Evolutionary conservation across 2,113 vertebrate species (phyloP).

Genomic region (Misgurnus anguillicaudatus): DNA sequence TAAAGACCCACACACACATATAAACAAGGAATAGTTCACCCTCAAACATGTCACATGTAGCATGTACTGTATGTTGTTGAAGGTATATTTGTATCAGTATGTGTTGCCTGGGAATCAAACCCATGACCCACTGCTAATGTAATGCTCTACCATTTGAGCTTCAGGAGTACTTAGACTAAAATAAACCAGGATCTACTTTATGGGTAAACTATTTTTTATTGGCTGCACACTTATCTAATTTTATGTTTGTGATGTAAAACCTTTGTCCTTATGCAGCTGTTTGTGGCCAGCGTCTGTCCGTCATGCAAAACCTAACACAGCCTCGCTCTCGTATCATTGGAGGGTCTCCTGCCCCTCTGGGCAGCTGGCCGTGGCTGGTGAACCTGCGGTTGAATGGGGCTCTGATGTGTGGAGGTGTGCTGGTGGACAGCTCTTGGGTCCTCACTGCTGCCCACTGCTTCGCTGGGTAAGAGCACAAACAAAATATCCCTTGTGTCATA

Average conservation of each 20-base stretch:
- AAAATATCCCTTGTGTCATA: too few relatives aligned
- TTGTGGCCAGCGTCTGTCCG: constrained; percentile 75
- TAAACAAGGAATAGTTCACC: neutral
- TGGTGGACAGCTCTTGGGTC: constrained; percentile 89
- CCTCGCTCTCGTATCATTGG: constrained; percentile 83
- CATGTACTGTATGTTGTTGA: too few relatives aligned
- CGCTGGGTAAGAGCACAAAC: constrained; percentile 72
- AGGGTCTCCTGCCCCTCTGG: constrained; percentile 77
- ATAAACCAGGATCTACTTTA: too few relatives aligned
- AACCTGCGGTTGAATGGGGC: constrained; percentile 85
- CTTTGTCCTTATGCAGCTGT: constrained; percentile 63
- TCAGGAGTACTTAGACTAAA: too few relatives aligned
- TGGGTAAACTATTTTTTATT: too few relatives aligned
- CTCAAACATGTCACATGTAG: too few relatives aligned
- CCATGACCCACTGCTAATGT: too few relatives aligned
- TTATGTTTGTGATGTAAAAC: neutral
- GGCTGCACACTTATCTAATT: too few relatives aligned
- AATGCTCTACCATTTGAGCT: too few relatives aligned
- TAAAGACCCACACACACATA: constrained; percentile 49
- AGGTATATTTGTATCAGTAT: too few relatives aligned
- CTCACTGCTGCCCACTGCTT: constrained; percentile 95
- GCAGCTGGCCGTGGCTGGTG: constrained; percentile 94
- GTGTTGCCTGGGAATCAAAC: too few relatives aligned
- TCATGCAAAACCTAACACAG: constrained; percentile 69
- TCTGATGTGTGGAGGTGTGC: constrained; percentile 90